Evolutionary conservation across 2,113 vertebrate genomes (phyloP).

Genomic region (Lepidothrix coronata): DNA sequence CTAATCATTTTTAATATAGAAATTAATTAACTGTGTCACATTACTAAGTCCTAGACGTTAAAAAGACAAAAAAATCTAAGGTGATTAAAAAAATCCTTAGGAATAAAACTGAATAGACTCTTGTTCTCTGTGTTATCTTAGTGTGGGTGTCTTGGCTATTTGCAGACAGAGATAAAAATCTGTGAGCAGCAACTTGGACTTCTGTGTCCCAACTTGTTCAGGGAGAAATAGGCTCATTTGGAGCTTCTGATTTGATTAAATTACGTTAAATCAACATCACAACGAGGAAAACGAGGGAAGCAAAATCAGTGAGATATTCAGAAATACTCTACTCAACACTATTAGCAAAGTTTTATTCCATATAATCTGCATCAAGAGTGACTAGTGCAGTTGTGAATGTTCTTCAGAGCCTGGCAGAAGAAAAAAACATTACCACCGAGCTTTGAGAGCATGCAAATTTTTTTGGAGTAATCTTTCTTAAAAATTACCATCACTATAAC

Average conservation of each 20-base stretch:
- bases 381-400: background rate
- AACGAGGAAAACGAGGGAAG: background rate
- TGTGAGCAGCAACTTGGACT: background rate
- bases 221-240: background rate
- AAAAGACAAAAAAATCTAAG: background rate
- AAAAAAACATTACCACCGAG: background rate
- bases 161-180: background rate
- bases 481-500: background rate
- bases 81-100: background rate
- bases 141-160: background rate
- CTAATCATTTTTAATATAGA: background rate
- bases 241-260: slow-evolving; percentile 20
- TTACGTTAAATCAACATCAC: background rate
- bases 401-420: background rate
- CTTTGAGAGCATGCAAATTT: background rate
- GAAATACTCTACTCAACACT: background rate
- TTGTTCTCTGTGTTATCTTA: background rate
- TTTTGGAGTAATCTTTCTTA: background rate
- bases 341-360: background rate
- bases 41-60: background rate
- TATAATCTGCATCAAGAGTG: background rate
- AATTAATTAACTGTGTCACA: background rate
- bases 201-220: background rate
- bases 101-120: background rate
- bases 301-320: background rate